A percentile compares a stretch with the other conserved stretches of the same genome.
phyloP scores from a whole-genome alignment of 1,140 invertebrate species.

The Leptinotarsa lineolata region DNA sequence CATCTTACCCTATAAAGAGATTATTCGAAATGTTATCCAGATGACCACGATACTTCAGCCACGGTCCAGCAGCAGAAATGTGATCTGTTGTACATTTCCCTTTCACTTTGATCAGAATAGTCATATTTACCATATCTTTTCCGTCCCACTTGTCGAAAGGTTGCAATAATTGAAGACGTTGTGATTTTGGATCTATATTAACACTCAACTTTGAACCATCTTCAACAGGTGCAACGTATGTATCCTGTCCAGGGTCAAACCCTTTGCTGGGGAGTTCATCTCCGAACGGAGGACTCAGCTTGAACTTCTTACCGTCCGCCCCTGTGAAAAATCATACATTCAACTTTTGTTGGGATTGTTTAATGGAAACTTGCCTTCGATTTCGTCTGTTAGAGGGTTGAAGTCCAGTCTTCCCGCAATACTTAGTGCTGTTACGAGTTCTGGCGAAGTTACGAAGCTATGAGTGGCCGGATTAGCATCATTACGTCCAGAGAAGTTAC shows the following conservation, averaged over 20 bases:
- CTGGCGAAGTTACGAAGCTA: slow-evolving; percentile 98
- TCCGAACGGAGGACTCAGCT: slow-evolving; percentile 85
- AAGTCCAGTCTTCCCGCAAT: slow-evolving; percentile 92
- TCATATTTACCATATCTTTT: slow-evolving; percentile 89
- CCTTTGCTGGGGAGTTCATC: slow-evolving; percentile 92
- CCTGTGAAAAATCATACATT: slow-evolving; percentile 45
- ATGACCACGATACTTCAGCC: slow-evolving; percentile 99
- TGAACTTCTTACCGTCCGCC: slow-evolving; percentile 88
- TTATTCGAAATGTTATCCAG: slow-evolving; percentile 99
- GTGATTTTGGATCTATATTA: slow-evolving; percentile 85
- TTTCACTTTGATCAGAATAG: slow-evolving; percentile 95
- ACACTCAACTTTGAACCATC: slow-evolving; percentile 62
- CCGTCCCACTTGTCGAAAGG: slow-evolving; percentile 98
- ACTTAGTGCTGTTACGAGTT: slow-evolving; percentile 96
- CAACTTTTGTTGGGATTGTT: too few species aligned
- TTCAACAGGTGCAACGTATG: slow-evolving; percentile 87
- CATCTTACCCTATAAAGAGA: slow-evolving; percentile 77
- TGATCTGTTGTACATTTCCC: slow-evolving; percentile 99
- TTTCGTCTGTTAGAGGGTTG: slow-evolving; percentile 85
- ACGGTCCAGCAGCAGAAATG: slow-evolving; percentile 98
- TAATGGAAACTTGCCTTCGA: slow-evolving; percentile 63
- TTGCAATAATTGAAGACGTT: slow-evolving; percentile 89
- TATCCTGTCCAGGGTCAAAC: slow-evolving; percentile 97
- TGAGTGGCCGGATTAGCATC: slow-evolving; percentile 99
- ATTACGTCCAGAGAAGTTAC: slow-evolving; percentile 97